Percentiles rank a stretch among this genome's conserved stretches.
Evolutionary conservation across 1,140 invertebrate genomes (phyloP).

Genomic region (Panagrolaimus sp.): DNA sequence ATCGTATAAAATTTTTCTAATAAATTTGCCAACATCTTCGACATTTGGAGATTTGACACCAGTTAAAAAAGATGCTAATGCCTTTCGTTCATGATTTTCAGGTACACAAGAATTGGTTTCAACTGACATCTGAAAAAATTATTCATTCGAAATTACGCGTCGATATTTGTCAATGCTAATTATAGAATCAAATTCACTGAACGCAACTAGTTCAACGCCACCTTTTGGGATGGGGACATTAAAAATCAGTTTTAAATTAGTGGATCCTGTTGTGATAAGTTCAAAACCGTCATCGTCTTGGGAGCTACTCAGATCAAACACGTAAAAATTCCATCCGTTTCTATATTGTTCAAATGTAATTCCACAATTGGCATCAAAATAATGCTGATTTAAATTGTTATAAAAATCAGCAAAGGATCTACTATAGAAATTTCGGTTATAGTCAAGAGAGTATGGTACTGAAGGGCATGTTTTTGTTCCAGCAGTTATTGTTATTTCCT

Average conservation of each 20-base stretch:
- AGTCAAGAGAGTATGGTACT: not conserved
- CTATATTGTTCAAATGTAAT: not conserved
- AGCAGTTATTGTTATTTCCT: not conserved
- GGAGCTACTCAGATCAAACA: not conserved
- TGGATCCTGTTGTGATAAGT: not conserved
- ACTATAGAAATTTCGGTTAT: not conserved
- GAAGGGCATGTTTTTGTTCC: not conserved
- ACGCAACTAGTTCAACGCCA: not conserved
- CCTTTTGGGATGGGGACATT: not conserved
- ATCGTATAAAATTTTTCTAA: no score
- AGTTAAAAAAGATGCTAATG: no score
- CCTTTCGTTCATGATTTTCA: no score
- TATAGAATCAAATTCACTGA: not conserved
- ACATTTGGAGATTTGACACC: no score
- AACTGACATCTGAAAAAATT: no score
- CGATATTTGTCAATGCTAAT: not conserved
- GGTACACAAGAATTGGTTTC: no score
- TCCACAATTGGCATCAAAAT: not conserved
- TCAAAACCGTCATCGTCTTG: not conserved
- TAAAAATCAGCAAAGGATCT: not conserved
- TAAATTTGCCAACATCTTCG: no score
- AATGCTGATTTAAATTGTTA: not conserved
- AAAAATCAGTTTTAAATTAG: not conserved
- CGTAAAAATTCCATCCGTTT: not conserved
- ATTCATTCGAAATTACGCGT: not conserved